phyloP scores from a whole-genome alignment of 2,888 invertebrate species.

The Tricholauxania praeusta region DNA sequence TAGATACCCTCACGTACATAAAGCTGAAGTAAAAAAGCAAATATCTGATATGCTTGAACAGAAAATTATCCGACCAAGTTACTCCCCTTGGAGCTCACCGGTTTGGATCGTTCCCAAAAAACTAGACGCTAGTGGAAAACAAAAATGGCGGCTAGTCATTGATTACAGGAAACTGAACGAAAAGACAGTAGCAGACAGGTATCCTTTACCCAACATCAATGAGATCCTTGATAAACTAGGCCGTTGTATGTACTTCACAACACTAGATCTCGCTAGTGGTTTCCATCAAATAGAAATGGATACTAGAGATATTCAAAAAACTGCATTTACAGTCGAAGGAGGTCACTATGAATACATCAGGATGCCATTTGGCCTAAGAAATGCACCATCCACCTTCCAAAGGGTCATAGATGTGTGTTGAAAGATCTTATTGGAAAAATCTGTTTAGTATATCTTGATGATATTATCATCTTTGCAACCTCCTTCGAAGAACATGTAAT shows the following conservation, averaged over 20 bases:
- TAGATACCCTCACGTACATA: constrained; percentile 29
- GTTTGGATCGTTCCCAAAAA: constrained; percentile 37
- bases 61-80: constrained; percentile 36
- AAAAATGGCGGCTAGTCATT: constrained; percentile 32
- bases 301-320: constrained; percentile 44
- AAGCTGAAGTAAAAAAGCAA: constrained; percentile 28
- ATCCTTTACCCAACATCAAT: background rate
- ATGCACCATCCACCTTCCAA: constrained; percentile 38
- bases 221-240: constrained; percentile 21
- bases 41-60: constrained; percentile 31
- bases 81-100: constrained; percentile 36
- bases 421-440: constrained; percentile 30
- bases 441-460: constrained; percentile 36
- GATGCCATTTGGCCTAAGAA: constrained; percentile 43
- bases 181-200: constrained; percentile 17
- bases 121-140: constrained; percentile 34
- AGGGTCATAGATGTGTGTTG: constrained; percentile 35
- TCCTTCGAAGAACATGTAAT: constrained; percentile 34
- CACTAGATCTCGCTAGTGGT: constrained; percentile 53
- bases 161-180: constrained; percentile 30
- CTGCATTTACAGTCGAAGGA: constrained; percentile 45
- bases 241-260: constrained; percentile 23
- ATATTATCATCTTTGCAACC: constrained; percentile 35
- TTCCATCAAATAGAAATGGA: constrained; percentile 58
- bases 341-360: constrained; percentile 46